phyloP scores from a whole-genome alignment of 2,888 invertebrate genomes.

The Bombylius discolor region DNA sequence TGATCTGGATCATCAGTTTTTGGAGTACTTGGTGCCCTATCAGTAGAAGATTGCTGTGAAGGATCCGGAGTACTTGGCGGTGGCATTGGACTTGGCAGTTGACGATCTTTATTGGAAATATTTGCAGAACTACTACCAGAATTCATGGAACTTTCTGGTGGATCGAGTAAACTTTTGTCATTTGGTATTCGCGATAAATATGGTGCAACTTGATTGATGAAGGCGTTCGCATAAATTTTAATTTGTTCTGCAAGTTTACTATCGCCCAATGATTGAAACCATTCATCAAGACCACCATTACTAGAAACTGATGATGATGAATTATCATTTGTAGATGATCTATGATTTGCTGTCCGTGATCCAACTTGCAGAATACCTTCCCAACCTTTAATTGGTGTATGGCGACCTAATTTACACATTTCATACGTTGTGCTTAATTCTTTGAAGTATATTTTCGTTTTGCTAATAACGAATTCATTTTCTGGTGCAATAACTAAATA shows the following conservation, averaged over 20 bases:
- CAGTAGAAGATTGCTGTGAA: constrained; percentile 17
- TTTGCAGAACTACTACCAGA: constrained; percentile 12
- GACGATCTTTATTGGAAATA: constrained; percentile 24
- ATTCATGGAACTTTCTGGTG: constrained; percentile 36
- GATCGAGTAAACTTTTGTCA: constrained; percentile 59
- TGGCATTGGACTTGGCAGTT: constrained; percentile 43
- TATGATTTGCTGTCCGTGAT: constrained; percentile 28
- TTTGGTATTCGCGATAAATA: constrained; percentile 60
- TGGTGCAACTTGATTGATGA: constrained; percentile 61
- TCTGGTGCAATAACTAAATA: constrained; percentile 93
- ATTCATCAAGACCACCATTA: constrained; percentile 62
- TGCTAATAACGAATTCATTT: constrained; percentile 64
- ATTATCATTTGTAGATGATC: neutral
- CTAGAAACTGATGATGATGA: constrained; percentile 22
- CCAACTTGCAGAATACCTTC: constrained; percentile 83
- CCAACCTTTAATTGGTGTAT: constrained; percentile 74
- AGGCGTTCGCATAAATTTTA: constrained; percentile 74
- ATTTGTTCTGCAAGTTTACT: constrained; percentile 70
- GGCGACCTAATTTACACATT: constrained; percentile 84
- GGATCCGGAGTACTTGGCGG: constrained; percentile 37
- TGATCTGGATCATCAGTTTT: constrained; percentile 35
- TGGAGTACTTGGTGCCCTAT: constrained; percentile 43
- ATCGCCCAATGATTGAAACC: constrained; percentile 75
- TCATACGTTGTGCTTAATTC: constrained; percentile 91
- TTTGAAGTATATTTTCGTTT: constrained; percentile 76